A percentile compares a stretch with the other conserved stretches of the same genome.
phyloP scores from a whole-genome alignment of 2,888 invertebrate genomes.

The Himalopsyche kuldschensis region DNA sequence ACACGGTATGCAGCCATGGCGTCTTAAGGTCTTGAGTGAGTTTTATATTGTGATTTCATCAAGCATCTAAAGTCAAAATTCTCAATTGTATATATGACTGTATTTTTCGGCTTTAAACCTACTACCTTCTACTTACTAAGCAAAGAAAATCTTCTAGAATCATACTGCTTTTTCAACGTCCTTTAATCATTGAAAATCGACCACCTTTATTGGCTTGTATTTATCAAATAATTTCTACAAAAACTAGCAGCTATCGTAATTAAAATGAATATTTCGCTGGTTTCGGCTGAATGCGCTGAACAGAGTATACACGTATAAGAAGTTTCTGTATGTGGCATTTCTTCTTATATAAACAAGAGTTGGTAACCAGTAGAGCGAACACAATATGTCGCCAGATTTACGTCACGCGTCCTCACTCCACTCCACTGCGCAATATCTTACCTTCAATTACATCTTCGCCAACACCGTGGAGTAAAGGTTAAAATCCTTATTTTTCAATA shows the following conservation, averaged over 20 bases:
- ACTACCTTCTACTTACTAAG: too few relatives aligned
- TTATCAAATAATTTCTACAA: too few relatives aligned
- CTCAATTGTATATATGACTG: too few relatives aligned
- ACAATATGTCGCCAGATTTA: slow-evolving; percentile 37
- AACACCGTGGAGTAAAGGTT: background rate
- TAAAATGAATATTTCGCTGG: background rate
- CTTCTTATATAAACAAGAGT: slow-evolving; percentile 34
- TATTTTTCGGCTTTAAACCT: too few relatives aligned
- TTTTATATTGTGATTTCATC: too few relatives aligned
- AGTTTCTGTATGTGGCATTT: slow-evolving; percentile 34
- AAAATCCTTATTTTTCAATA: background rate
- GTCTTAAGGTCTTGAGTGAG: too few relatives aligned
- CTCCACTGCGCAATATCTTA: slow-evolving; percentile 19
- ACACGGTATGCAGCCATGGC: too few relatives aligned
- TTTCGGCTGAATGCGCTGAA: background rate
- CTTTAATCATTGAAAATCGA: too few relatives aligned
- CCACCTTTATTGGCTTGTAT: too few relatives aligned
- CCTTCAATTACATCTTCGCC: slow-evolving; percentile 11
- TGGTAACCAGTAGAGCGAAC: slow-evolving; percentile 27
- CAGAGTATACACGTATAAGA: slow-evolving; percentile 11
- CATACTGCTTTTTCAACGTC: too few relatives aligned
- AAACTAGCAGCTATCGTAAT: background rate
- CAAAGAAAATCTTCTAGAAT: too few relatives aligned
- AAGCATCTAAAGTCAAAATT: too few relatives aligned
- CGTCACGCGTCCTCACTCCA: slow-evolving; percentile 22